These are phyloP conservation scores for Zosterops lateralis DNA, from an alignment of 2,113 vertebrate species.

Conservation along the genomic window DNA sequence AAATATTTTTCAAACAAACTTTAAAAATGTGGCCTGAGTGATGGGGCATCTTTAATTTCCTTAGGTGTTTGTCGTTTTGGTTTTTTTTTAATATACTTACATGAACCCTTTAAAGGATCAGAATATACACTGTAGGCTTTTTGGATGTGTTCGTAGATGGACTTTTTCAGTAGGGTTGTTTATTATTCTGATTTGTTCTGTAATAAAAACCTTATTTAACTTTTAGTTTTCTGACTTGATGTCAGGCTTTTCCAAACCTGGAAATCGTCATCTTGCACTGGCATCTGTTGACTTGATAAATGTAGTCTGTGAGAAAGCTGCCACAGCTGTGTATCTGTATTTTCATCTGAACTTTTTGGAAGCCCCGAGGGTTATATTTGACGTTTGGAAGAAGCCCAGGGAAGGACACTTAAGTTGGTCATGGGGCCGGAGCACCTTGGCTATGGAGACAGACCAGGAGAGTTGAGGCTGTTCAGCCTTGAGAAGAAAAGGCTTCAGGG, in stretches of 20 bases:
- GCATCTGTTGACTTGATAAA: neutral
- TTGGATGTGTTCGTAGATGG: neutral
- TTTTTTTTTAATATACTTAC: neutral
- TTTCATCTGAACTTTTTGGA: neutral
- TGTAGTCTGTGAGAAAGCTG: neutral
- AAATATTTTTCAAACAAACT: fast-evolving
- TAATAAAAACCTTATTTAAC: neutral
- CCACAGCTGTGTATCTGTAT: neutral
- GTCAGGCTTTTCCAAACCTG: neutral
- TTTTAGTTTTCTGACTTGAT: neutral
- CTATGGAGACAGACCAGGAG: neutral
- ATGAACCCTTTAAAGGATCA: neutral
- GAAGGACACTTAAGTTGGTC: neutral
- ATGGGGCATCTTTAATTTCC: neutral
- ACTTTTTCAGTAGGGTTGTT: neutral
- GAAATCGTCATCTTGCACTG: neutral
- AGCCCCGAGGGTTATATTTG: neutral
- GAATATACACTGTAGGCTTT: neutral
- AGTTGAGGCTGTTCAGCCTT: neutral
- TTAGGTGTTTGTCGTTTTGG: too few relatives aligned
- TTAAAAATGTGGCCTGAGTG: neutral
- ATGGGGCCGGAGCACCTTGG: neutral
- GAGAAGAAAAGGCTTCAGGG: neutral
- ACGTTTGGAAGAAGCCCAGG: neutral
- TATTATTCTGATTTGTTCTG: neutral